Evolutionary conservation across 37 sponge, comb jelly and placozoan species (phyloP), one percentile per base, ranked within the genome.

Genomic region (Agelas oroides): DNA sequence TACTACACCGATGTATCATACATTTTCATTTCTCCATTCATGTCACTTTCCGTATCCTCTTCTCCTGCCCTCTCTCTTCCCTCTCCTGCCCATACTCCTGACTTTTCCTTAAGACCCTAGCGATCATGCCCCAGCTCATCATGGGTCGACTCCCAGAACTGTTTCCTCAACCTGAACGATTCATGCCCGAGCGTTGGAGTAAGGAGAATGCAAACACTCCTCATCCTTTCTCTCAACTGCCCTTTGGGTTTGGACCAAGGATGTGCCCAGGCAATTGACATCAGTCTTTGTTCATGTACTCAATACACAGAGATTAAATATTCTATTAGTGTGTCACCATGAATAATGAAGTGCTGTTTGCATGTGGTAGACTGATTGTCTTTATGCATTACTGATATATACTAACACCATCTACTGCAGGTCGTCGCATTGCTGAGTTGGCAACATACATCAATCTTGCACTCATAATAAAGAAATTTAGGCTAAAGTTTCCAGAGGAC

Each of bases 181-280:
- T 53, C 64, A 63, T 64, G 5, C 87, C 87, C 25, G 65, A 86
- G 34, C 52, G 87, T 17, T 86, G 87, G 87, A 39, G 46, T 36
- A 78, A 53, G 34, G 79, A 59, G 0, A 66, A 86, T 15, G 77
- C 62, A 0, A 40, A 24, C 25, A 34, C 34, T 0, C 18, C 30
- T 18, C 34, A 79, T 14, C 35, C 40, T 25, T 86, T 86, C 70
- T 70, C 87, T 32, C 71, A 70, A 55, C 61, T 86, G 18, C 87
- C 87, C 40, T 86, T 86, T 86, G 87, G 87, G 5, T 78, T 70
- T 70, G 87, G 87, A 15, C 59, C 87, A 28, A 54, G 87, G 20
- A 86, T 86, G 87, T 86, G 87, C 41, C 69, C 78, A 64, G 87
- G 87, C 39, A 78, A 46, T 8, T 12, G n/a, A n/a, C n/a, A n/a